These are phyloP conservation scores for Virgularia gustaviana DNA, from an alignment of 92 coral and sea anemone species.

Conservation along the genomic window DNA sequence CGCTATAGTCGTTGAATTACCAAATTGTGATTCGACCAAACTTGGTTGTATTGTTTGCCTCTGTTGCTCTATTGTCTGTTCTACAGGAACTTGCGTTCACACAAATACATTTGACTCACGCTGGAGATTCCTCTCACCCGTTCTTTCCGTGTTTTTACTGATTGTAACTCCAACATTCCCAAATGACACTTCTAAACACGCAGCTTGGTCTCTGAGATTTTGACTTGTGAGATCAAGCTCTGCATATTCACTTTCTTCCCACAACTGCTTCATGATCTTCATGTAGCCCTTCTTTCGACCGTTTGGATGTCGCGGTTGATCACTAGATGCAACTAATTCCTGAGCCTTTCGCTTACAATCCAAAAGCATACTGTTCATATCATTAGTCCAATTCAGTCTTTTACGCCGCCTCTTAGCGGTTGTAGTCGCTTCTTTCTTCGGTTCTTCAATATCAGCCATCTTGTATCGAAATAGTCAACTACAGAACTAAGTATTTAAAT, in stretches of 20 bases:
- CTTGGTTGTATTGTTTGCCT: no score
- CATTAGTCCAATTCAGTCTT: slow-evolving; percentile 27
- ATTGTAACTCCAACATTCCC: neutral
- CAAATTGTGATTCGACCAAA: no score
- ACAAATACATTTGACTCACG: no score
- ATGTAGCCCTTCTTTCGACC: slow-evolving; percentile 32
- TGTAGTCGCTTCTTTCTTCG: no score
- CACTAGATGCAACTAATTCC: slow-evolving; percentile 15
- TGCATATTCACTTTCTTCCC: slow-evolving; percentile 35
- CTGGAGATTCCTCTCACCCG: no score
- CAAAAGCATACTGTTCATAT: slow-evolving; percentile 20
- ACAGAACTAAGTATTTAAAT: no score
- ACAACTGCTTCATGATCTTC: slow-evolving; percentile 35
- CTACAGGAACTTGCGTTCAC: no score
- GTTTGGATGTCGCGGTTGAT: slow-evolving; percentile 31
- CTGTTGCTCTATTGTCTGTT: no score
- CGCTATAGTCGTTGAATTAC: no score
- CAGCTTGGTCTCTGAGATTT: slow-evolving; percentile 33
- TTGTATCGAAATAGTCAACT: no score
- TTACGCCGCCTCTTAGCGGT: neutral
- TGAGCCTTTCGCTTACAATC: slow-evolving; percentile 29
- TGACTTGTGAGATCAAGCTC: slow-evolving; percentile 29
- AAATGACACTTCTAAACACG: slow-evolving; percentile 9
- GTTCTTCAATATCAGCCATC: no score
- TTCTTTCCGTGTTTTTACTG: neutral